Evolutionary conservation across 2,113 vertebrate genomes (phyloP), one percentile per base, ranked within the genome.

Genomic region (Cromileptes altivelis): DNA sequence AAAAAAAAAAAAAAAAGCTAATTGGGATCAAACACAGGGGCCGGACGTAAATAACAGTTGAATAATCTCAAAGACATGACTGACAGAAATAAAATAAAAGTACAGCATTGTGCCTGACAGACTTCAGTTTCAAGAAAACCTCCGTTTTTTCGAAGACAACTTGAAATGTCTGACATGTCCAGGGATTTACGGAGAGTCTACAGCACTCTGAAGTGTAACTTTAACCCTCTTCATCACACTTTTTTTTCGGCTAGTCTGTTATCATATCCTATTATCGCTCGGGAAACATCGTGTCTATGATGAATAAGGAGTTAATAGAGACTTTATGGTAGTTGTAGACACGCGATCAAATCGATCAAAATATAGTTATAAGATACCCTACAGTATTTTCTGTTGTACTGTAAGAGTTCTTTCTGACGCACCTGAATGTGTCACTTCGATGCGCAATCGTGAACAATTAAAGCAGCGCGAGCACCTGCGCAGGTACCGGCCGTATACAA

Each of bases 401-500:
- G 3, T 1, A 68, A 17, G 9, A 50, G 8, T 30, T 13, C 10
- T 25, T 6, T 40, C 40, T 42, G 7, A 50, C 65, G 23, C 27
- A 49, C n/a, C 21, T 21, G 8, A 4, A 23, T 33, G 12, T 42
- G 47, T 37, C 25, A 40, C 53, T 47, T 68, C 4, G 10, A 1
- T 14, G 69, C 42, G 76, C 53, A n/a, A n/a, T 74, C n/a, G 45
- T 3, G 62, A 15, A 71, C 53, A 76, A n/a, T 65, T 74, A 64
- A 65, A 64, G 33, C 19, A 60, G 55, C 15, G 25, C 7, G 25
- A 71, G 75, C 80, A 92, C 85, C 88, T 91, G 86, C 19, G 49
- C 78, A 80, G 47, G 27, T 64, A 21, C 10, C 27, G 1, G 25
- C 18, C 33, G 12, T 3, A 1, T 5, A 21, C 33, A 37, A 37